Base-by-base conservation (phyloP, 2,888 invertebrate genomes). In the Pterostichus madidus region DNA sequence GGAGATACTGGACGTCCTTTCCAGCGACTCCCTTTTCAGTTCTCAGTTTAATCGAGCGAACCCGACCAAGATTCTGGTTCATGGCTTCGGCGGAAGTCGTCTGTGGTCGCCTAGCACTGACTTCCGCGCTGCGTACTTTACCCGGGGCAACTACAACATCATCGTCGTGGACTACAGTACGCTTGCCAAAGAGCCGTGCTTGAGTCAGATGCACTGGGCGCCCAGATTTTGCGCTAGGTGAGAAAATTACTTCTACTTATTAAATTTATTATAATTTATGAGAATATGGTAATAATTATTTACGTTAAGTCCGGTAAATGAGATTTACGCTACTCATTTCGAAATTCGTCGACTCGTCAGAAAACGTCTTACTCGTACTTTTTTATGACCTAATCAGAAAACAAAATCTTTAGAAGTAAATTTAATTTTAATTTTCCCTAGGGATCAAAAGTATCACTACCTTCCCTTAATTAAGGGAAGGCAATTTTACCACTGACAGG, bases 41-140 rank as follows among this genome's bases (percentile, higher is more conserved):
- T 95, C 96, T 0, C 93, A 92, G 85, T 98, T 96, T 89, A 95
- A 97, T 89, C 92, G 94, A 0, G 92, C 91, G 0, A 93, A 96
- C 88, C 94, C 95, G 0, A 96, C 96, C 5, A 98, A 98, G 91
- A 92, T 98, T 24, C 94, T 98, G 64, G 96, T 98, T 15, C 98
- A 98, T 87, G 98, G 98, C 5, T 98, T 98, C 87, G 96, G 97
- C 0, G 97, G 96, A 0, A 96, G 97, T 0, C 91, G 96, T 84
- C 94, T 95, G 88, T 91, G 95, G 44, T 94, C 96, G 0, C 97
- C 97, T 0, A 96, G 96, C 88, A 96, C 96, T 0, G 96, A 96
- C 87, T 93, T 97, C 91, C 92, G 96, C 77, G 94, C 95, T 88
- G 97, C 96, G 0, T 97, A 96, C 89, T 97, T 96, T 88, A 91